phyloP scores from a whole-genome alignment of 2,797 vertebrate genomes.

The Lateolabrax maculatus region DNA sequence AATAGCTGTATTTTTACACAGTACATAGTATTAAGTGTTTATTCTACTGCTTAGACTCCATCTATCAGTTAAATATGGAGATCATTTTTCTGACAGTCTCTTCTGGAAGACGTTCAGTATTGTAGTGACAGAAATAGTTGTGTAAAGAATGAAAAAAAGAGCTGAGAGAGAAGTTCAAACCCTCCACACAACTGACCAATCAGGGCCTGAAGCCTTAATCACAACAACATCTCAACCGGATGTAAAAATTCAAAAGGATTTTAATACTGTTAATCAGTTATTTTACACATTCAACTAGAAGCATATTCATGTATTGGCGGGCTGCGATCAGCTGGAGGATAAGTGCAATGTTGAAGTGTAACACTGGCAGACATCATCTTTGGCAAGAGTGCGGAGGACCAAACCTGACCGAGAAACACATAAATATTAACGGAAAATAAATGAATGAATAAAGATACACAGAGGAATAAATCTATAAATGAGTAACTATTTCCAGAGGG shows the following conservation, averaged over 20 bases:
- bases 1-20: too few species aligned
- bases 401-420: neutral
- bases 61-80: too few species aligned
- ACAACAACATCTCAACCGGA: neutral
- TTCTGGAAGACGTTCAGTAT: too few species aligned
- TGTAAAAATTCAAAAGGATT: neutral
- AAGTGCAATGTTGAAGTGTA: slow-evolving; percentile 66
- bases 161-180: too few species aligned
- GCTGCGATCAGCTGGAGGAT: slow-evolving; percentile 41
- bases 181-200: too few species aligned
- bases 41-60: too few species aligned
- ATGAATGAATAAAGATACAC: neutral
- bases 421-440: slow-evolving; percentile 18
- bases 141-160: too few species aligned
- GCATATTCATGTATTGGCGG: slow-evolving; percentile 22
- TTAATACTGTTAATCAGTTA: slow-evolving; percentile 68
- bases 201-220: too few species aligned
- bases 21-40: too few species aligned
- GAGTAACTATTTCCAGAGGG: neutral
- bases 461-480: slow-evolving; percentile 6
- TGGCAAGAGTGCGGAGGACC: slow-evolving; percentile 1
- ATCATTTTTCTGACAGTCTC: too few species aligned
- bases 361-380: slow-evolving; percentile 38
- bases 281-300: slow-evolving; percentile 55
- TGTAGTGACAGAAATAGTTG: too few species aligned